Conservation (phyloP, 2,888 invertebrate genomes). For the Andrena marginata region DNA sequence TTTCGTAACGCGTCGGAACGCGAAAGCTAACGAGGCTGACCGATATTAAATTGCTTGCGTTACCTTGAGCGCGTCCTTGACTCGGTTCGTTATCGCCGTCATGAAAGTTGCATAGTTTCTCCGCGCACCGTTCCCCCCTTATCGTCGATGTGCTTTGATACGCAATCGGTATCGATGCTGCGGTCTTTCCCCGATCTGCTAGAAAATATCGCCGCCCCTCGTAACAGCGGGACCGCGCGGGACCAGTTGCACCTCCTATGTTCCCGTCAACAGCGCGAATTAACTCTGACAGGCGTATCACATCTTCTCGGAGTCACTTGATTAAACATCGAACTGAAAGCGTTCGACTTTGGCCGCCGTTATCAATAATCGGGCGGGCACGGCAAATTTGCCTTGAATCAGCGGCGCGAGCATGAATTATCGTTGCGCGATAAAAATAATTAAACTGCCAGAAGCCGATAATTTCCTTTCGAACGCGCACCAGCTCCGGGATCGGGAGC, state of each 20-base stretch:
- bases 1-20: constrained; percentile 1
- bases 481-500: not conserved
- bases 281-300: not conserved
- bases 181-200: not conserved
- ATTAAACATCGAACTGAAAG: constrained; percentile 26
- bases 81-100: constrained; percentile 60
- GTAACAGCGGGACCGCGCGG: not conserved
- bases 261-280: not conserved
- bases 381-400: constrained; percentile 42
- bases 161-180: constrained; percentile 26
- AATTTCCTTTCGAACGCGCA: constrained; percentile 22
- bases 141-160: constrained; percentile 39
- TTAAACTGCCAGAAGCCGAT: not conserved
- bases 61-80: constrained; percentile 56
- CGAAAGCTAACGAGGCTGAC: constrained; percentile 1
- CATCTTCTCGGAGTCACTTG: constrained; percentile 33
- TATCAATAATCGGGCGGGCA: constrained; percentile 50
- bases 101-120: constrained; percentile 50
- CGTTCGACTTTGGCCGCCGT: not conserved
- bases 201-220: not conserved
- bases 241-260: not conserved
- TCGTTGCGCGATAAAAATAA: not conserved
- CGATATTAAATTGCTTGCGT: constrained; percentile 30
- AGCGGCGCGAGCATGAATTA: not conserved
- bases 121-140: constrained; percentile 13